These are phyloP conservation scores for Telenomus remus DNA, from an alignment of 1,140 invertebrate species.

Conservation along the genomic window DNA sequence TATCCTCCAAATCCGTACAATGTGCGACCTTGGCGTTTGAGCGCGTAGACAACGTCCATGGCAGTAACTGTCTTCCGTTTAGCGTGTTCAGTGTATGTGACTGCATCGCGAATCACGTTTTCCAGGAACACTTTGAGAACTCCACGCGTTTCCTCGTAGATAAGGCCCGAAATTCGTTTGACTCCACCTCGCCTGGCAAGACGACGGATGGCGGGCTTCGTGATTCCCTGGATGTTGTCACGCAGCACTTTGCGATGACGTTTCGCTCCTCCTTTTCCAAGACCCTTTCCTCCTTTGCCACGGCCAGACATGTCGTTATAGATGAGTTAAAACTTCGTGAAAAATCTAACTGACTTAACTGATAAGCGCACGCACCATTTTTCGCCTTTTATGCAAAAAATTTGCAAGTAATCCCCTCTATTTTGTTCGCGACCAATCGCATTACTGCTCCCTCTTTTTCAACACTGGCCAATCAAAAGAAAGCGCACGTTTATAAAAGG, in stretches of 20 bases:
- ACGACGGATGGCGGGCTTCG: too few relatives aligned
- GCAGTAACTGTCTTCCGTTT: slow-evolving; percentile 14
- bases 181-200: slow-evolving; percentile 81
- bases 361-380: too few relatives aligned
- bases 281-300: slow-evolving; percentile 82
- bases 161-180: slow-evolving; percentile 79
- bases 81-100: slow-evolving; percentile 2
- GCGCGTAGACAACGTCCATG: slow-evolving; percentile 16
- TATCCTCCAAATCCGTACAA: slow-evolving; percentile 10
- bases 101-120: too few relatives aligned
- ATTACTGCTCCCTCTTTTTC: too few relatives aligned
- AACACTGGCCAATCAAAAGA: too few relatives aligned
- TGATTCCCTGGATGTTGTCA: slow-evolving; percentile 35
- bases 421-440: neutral
- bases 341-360: neutral
- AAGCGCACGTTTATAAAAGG: too few relatives aligned
- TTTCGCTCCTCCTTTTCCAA: slow-evolving; percentile 82
- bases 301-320: slow-evolving; percentile 79
- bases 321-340: neutral
- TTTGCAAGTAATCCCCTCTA: too few relatives aligned
- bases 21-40: slow-evolving; percentile 4
- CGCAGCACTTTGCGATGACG: slow-evolving; percentile 81
- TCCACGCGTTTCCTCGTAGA: too few relatives aligned
- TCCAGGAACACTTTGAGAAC: too few relatives aligned
- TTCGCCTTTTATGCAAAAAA: too few relatives aligned